Conservation (phyloP, 2,797 vertebrate species). For the Sphaeramia orbicularis region DNA sequence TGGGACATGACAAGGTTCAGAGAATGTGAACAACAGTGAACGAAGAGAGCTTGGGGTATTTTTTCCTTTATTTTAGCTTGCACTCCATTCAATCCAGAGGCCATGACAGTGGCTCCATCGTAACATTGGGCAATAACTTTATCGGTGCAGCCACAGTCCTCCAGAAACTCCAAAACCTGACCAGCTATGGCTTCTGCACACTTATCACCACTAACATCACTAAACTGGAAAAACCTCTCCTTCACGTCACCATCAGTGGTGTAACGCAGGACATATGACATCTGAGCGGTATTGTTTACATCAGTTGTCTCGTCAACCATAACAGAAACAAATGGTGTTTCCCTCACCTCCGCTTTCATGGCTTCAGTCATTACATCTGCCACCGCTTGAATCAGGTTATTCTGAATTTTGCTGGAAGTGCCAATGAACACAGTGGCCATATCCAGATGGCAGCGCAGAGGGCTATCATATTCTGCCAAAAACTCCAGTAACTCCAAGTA, state of each 20-base stretch:
- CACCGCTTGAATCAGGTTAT: not conserved
- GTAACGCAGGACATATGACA: not conserved
- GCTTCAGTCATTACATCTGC: not conserved
- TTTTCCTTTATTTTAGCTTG: not conserved
- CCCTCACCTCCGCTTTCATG: not conserved
- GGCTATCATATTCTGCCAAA: not conserved
- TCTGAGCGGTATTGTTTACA: not conserved
- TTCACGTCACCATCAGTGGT: not conserved
- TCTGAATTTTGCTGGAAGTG: not conserved
- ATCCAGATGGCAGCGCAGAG: too few relatives aligned
- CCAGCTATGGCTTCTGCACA: not conserved
- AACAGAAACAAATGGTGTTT: not conserved
- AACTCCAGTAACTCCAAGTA: slow-evolving; percentile 1
- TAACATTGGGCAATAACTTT: not conserved
- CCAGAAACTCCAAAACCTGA: not conserved
- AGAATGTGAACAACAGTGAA: slow-evolving; percentile 2
- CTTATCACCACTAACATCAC: too few relatives aligned
- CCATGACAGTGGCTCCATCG: not conserved
- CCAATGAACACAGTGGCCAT: not conserved
- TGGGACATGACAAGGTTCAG: slow-evolving; percentile 8
- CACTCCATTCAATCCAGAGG: not conserved
- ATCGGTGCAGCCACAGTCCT: not conserved
- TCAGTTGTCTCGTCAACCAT: not conserved
- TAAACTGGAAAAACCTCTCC: not conserved
- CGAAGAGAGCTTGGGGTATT: not conserved